phyloP scores from a whole-genome alignment of 1,140 invertebrate species.

The Papilio machaon region DNA sequence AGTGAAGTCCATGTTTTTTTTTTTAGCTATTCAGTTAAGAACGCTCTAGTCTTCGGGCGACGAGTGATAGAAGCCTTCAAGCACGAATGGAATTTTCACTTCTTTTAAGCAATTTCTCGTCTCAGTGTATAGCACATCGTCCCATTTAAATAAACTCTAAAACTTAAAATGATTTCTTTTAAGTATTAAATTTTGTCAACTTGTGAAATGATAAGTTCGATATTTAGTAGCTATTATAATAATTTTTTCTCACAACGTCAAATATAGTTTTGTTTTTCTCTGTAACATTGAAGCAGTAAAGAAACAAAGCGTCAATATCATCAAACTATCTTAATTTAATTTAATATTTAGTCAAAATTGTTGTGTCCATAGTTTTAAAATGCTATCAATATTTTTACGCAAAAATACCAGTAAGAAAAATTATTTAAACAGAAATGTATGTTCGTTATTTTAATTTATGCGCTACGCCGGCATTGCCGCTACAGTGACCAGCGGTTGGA shows the following conservation, averaged over 20 bases:
- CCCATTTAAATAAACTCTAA: not conserved
- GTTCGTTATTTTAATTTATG: constrained; percentile 8
- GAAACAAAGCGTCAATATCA: no score
- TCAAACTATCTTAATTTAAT: no score
- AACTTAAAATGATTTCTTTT: no score
- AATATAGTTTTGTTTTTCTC: no score
- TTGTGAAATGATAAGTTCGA: no score
- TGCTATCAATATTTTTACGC: not conserved
- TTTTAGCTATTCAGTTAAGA: not conserved
- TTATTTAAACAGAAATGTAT: constrained; percentile 1
- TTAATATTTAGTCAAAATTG: no score
- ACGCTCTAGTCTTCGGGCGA: not conserved
- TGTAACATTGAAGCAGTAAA: no score
- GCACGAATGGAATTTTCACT: constrained; percentile 1
- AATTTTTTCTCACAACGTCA: no score
- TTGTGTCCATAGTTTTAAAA: not conserved
- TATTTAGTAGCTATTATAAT: no score
- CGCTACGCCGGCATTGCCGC: not conserved
- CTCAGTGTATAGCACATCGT: not conserved
- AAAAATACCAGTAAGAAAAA: not conserved
- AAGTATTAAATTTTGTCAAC: no score
- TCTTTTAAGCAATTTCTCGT: not conserved
- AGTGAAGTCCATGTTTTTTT: constrained; percentile 1
- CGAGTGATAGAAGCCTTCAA: not conserved
- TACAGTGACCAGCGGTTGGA: constrained; percentile 13